A percentile compares a stretch with the other conserved stretches of the same genome.
Conservation (phyloP, 1,140 invertebrate genomes). For the Scaptodrosophila lebanonensis region DNA sequence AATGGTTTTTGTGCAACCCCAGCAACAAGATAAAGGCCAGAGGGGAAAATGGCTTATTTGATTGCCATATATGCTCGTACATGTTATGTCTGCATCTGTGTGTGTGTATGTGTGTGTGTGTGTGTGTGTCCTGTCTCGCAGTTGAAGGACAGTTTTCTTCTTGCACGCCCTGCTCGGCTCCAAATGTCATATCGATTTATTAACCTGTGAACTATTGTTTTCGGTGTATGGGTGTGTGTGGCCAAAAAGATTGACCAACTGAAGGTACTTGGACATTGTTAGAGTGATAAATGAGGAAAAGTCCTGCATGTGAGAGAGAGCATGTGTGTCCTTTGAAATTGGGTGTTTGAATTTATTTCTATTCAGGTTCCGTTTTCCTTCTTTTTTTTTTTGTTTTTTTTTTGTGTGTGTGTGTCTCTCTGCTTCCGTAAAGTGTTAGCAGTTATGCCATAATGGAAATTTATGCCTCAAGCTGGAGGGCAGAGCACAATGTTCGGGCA, state of each 20-base stretch:
- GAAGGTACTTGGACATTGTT: too few species aligned
- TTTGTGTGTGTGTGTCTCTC: too few species aligned
- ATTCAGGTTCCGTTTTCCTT: constrained; percentile 15
- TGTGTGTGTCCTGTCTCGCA: constrained; percentile 3
- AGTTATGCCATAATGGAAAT: constrained; percentile 61
- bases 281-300: constrained; percentile 65
- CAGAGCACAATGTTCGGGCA: too few species aligned
- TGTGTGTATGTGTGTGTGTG: too few species aligned
- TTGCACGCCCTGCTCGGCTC: constrained; percentile 34
- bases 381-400: constrained; percentile 5
- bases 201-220: constrained; percentile 74
- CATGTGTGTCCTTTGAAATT: constrained; percentile 56
- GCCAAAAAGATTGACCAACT: too few species aligned
- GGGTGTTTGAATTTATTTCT: constrained; percentile 68
- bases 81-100: too few species aligned
- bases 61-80: constrained; percentile 46
- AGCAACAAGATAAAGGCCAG: too few species aligned
- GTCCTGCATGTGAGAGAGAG: too few species aligned
- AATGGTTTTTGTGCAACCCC: constrained; percentile 27
- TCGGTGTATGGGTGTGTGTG: constrained; percentile 1
- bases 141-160: constrained; percentile 6
- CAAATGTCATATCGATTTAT: constrained; percentile 74
- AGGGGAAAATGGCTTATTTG: constrained; percentile 52
- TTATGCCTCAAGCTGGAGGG: constrained; percentile 55
- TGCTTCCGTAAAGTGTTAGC: constrained; percentile 39